phyloP scores from a whole-genome alignment of 92 coral and sea anemone genomes.

The Palythoa heliodiscus region DNA sequence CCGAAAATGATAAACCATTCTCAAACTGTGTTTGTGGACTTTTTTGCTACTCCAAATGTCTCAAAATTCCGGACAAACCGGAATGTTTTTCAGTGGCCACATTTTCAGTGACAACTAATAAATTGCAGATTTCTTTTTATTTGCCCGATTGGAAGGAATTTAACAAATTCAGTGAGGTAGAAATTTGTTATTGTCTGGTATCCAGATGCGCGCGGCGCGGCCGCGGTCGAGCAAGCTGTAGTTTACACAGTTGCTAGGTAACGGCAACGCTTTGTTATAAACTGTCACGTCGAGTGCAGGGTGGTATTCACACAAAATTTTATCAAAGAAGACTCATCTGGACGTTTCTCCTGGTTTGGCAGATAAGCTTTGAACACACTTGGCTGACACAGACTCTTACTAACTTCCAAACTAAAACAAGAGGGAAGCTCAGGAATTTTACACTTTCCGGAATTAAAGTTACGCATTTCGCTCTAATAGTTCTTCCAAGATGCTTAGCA shows the following conservation, averaged over 20 bases:
- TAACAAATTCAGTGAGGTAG: too few species aligned
- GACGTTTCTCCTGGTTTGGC: neutral
- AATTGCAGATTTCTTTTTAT: too few species aligned
- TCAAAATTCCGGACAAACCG: too few species aligned
- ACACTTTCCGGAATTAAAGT: neutral
- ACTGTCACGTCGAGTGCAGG: constrained; percentile 6
- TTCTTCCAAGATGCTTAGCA: constrained; percentile 73
- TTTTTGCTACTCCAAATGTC: too few species aligned
- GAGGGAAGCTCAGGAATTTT: constrained; percentile 21
- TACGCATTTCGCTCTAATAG: neutral
- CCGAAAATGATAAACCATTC: too few species aligned
- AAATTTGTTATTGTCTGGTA: neutral
- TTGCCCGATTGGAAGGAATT: too few species aligned
- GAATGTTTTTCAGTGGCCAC: too few species aligned
- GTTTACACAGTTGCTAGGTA: constrained; percentile 22
- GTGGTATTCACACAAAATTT: neutral
- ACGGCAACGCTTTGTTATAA: constrained; percentile 29
- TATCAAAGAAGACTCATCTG: neutral
- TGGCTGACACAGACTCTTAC: neutral
- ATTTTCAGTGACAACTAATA: too few species aligned
- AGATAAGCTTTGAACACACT: neutral
- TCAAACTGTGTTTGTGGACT: too few species aligned
- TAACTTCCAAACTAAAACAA: neutral
- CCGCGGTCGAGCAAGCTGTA: neutral
- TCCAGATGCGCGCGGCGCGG: neutral